Evolutionary conservation across 2,113 vertebrate genomes (phyloP).

Genomic region (Emydura subglobosa): DNA sequence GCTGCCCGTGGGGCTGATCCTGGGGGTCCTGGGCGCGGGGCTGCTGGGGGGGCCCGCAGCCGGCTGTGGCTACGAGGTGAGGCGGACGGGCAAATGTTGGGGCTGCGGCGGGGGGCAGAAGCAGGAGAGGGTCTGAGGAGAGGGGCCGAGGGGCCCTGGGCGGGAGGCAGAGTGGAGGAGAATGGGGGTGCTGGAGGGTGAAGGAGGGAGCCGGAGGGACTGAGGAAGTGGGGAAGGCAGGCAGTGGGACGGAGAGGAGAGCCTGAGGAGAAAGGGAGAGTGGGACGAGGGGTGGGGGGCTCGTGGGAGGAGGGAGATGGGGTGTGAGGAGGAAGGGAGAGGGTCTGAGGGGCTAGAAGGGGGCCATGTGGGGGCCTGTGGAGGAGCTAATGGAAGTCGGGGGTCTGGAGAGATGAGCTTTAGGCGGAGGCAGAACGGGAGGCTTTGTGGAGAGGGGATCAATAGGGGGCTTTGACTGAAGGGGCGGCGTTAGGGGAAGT

Average conservation of each 20-base stretch:
- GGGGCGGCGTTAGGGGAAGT: background rate
- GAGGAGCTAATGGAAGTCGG: too few species aligned
- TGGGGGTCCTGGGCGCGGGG: background rate
- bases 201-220: background rate
- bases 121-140: too few species aligned
- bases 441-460: background rate
- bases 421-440: background rate
- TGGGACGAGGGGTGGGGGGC: background rate
- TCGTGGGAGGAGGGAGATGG: background rate
- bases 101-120: background rate
- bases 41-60: background rate
- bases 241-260: background rate
- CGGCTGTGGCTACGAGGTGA: background rate
- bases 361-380: background rate
- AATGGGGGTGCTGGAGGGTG: background rate
- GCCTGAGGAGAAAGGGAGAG: background rate
- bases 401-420: background rate
- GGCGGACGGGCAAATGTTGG: background rate
- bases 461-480: background rate
- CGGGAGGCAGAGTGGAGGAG: background rate
- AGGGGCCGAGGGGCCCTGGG: too few species aligned
- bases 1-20: background rate
- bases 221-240: background rate
- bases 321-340: background rate
- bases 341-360: too few species aligned